Conservation (phyloP, 2,797 vertebrate genomes). For the Emydoidea blandingii region DNA sequence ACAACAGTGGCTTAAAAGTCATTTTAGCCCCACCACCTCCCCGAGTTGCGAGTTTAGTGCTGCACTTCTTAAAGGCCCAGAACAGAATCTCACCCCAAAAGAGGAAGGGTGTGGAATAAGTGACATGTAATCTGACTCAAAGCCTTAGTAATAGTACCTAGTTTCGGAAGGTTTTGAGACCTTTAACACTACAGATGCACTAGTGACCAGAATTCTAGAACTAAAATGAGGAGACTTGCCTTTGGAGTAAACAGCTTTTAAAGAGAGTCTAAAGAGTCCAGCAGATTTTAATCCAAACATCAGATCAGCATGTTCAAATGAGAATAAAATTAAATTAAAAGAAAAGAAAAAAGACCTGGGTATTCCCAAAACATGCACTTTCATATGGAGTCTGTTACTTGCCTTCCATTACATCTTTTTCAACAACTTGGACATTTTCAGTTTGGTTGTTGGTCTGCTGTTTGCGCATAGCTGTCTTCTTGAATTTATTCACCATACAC, state of each 20-base stretch:
- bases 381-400: background rate
- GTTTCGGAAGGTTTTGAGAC: background rate
- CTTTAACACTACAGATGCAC: background rate
- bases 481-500: slow-evolving; percentile 91
- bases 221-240: background rate
- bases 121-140: background rate
- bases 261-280: background rate
- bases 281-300: background rate
- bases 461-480: slow-evolving; percentile 88
- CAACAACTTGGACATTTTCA: slow-evolving; percentile 80
- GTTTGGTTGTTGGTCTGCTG: slow-evolving; percentile 81
- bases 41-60: background rate
- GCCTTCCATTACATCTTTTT: slow-evolving; percentile 89
- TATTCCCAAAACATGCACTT: background rate
- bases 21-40: background rate
- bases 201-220: background rate
- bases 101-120: background rate
- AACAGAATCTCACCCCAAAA: background rate
- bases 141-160: background rate
- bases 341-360: background rate
- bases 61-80: background rate
- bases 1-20: background rate
- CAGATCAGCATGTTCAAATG: background rate
- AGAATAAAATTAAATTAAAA: background rate
- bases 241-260: background rate